phyloP scores from a whole-genome alignment of 1,140 invertebrate genomes.

The Notospermus geniculatus region DNA sequence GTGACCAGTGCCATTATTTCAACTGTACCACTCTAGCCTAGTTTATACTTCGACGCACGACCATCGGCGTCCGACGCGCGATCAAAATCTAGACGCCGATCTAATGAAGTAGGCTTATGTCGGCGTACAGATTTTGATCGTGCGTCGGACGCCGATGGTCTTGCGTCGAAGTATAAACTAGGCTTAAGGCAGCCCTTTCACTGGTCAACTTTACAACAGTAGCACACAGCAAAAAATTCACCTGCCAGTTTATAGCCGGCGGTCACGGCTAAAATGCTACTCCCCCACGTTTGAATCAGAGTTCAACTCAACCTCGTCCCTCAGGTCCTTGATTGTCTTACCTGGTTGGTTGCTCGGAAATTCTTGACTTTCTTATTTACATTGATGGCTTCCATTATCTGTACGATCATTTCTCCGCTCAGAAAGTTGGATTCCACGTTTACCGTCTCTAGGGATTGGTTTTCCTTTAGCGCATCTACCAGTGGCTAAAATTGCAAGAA shows the following conservation, averaged over 20 bases:
- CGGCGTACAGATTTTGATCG: no score
- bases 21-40: no score
- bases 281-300: background rate
- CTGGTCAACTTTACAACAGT: no score
- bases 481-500: constrained; percentile 62
- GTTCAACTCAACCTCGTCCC: background rate
- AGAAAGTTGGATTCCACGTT: constrained; percentile 98
- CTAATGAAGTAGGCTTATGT: no score
- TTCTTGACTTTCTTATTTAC: constrained; percentile 85
- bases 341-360: constrained; percentile 94
- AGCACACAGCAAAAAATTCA: background rate
- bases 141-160: no score
- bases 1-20: no score
- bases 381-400: constrained; percentile 80
- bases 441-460: constrained; percentile 82
- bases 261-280: background rate
- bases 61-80: no score
- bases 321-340: constrained; percentile 52
- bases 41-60: no score
- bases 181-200: no score
- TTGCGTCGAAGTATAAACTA: no score
- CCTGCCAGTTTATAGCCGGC: background rate
- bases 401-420: constrained; percentile 73
- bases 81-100: no score
- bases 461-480: constrained; percentile 80